A percentile compares a stretch with the other conserved stretches of the same genome.
Conservation (phyloP, 1,140 invertebrate genomes). For the Lithobius niger region DNA sequence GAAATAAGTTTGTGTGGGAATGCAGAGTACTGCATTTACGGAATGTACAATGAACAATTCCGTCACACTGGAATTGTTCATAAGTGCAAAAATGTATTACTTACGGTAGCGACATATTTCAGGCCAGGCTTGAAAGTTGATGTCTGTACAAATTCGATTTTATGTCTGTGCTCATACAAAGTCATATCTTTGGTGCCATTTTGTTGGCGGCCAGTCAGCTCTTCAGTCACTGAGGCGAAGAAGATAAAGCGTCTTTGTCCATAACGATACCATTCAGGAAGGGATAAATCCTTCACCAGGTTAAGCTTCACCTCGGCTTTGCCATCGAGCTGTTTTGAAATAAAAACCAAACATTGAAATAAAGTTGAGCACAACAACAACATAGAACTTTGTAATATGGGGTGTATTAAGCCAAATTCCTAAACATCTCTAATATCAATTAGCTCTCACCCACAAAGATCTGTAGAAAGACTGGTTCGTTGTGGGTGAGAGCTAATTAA, state of each 20-base stretch:
- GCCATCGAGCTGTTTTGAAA: constrained; percentile 49
- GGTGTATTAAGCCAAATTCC: no score
- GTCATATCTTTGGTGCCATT: constrained; percentile 58
- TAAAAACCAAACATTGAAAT: no score
- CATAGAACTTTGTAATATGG: no score
- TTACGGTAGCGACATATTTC: constrained; percentile 64
- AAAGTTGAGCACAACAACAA: no score
- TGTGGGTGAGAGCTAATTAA: no score
- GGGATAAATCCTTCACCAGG: constrained; percentile 45
- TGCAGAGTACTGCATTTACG: no score
- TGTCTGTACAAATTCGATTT: constrained; percentile 65
- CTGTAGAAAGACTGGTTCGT: no score
- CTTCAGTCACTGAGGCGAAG: constrained; percentile 66
- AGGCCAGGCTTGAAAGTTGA: constrained; percentile 77
- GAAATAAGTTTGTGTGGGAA: not conserved
- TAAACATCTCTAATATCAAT: no score
- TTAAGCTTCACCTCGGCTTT: constrained; percentile 60
- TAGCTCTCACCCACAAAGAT: no score
- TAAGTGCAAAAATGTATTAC: constrained; percentile 25
- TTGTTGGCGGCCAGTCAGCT: constrained; percentile 59
- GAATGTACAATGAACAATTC: no score
- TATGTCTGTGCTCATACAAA: constrained; percentile 65
- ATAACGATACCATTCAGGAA: constrained; percentile 58
- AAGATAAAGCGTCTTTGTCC: constrained; percentile 43
- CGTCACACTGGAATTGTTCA: no score